Evolutionary conservation across 2,888 invertebrate genomes (phyloP).

Genomic region (Trissolcus japonicus): DNA sequence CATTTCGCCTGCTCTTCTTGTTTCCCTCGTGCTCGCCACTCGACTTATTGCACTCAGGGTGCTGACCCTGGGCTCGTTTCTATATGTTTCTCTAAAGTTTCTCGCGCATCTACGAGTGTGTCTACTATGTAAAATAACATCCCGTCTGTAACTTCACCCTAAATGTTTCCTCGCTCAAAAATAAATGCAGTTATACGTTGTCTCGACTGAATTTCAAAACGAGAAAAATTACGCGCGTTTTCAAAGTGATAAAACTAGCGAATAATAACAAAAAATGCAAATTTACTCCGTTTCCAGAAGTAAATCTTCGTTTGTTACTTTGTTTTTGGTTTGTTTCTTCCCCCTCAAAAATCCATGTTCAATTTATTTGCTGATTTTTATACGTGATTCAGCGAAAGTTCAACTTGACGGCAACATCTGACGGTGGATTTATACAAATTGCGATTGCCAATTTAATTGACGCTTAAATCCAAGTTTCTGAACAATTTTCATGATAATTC

Average conservation of each 20-base stretch:
- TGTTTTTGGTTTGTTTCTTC: neutral
- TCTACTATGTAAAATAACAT: conserved; percentile 43
- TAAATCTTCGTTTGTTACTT: neutral
- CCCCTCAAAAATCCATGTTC: neutral
- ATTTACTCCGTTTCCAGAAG: no score
- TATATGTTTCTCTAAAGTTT: conserved; percentile 56
- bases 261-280: no score
- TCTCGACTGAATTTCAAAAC: neutral
- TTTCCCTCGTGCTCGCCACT: conserved; percentile 45
- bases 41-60: conserved; percentile 60
- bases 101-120: conserved; percentile 40
- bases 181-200: conserved; percentile 23
- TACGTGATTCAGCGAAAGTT: neutral
- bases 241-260: no score
- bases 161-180: conserved; percentile 35
- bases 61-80: conserved; percentile 61
- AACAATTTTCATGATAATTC: conserved; percentile 23
- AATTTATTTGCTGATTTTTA: neutral
- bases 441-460: conserved; percentile 2
- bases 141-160: conserved; percentile 32
- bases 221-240: no score
- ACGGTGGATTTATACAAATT: conserved; percentile 10
- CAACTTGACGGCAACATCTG: conserved; percentile 12
- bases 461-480: conserved; percentile 24
- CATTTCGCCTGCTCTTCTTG: conserved; percentile 29